A percentile compares a stretch with the other conserved stretches of the same genome.
Evolutionary conservation across 2,888 invertebrate species (phyloP).

Genomic region (Dryobotodes eremita): DNA sequence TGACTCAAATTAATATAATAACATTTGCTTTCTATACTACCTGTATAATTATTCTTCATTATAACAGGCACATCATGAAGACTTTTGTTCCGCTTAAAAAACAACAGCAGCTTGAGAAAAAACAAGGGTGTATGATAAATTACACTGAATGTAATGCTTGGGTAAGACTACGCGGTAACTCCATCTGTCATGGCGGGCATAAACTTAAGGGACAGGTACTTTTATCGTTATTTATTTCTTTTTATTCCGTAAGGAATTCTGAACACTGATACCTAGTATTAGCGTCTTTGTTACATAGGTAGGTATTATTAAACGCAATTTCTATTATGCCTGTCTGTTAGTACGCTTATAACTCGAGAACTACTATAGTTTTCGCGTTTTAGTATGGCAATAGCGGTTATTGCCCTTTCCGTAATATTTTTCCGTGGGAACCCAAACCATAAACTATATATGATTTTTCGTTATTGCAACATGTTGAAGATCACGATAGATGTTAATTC

Average conservation of each 20-base stretch:
- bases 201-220: conserved; percentile 35
- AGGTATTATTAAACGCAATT: too few relatives aligned
- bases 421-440: too few relatives aligned
- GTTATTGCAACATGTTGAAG: too few relatives aligned
- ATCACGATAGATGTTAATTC: neutral
- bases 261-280: neutral
- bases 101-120: conserved; percentile 2
- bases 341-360: neutral
- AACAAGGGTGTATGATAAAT: conserved; percentile 42
- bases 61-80: neutral
- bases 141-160: conserved; percentile 30
- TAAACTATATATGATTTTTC: too few relatives aligned
- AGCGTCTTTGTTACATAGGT: neutral
- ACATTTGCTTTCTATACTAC: neutral
- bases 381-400: too few relatives aligned
- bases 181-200: conserved; percentile 47
- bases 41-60: neutral
- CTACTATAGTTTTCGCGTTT: too few relatives aligned
- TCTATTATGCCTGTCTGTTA: neutral
- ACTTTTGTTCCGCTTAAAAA: conserved; percentile 7
- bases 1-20: neutral
- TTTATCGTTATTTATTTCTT: conserved; percentile 22
- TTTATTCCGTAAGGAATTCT: neutral
- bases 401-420: too few relatives aligned
- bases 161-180: conserved; percentile 28